Evolutionary conservation across 2,113 vertebrate species (phyloP).

Genomic region (Greenwoodochromis staneri): DNA sequence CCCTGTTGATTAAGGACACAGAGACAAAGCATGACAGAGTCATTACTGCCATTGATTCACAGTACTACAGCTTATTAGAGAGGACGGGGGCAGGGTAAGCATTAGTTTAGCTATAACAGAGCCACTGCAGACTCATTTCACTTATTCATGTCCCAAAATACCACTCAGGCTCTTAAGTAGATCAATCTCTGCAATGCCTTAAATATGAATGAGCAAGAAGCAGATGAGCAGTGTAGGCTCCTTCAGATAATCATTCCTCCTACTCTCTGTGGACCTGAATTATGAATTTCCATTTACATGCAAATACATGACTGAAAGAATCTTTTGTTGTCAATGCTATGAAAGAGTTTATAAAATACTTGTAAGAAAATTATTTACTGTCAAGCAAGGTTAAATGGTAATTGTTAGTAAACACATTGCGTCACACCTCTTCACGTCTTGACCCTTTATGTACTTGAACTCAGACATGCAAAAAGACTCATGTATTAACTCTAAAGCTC

Average conservation of each 20-base stretch:
- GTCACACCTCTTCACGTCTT: neutral
- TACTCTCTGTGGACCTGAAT: constrained; percentile 10
- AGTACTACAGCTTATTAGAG: constrained; percentile 9
- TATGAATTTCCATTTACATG: constrained; percentile 37
- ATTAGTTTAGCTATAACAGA: constrained; percentile 17
- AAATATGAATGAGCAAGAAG: constrained; percentile 53
- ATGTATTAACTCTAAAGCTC: neutral
- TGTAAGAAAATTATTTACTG: neutral
- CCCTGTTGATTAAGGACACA: neutral
- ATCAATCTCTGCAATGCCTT: constrained; percentile 28
- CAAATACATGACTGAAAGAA: constrained; percentile 10
- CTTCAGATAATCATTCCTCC: constrained; percentile 3
- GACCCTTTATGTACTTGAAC: neutral
- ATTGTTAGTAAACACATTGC: neutral
- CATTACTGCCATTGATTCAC: constrained; percentile 4
- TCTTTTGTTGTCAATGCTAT: neutral
- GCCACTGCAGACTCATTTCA: neutral
- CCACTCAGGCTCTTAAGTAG: constrained; percentile 22
- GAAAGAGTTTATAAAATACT: neutral
- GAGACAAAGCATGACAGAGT: neutral
- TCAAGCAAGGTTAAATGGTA: neutral
- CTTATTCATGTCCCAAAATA: constrained; percentile 20
- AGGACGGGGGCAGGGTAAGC: neutral
- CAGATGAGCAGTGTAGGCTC: neutral
- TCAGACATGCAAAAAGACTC: neutral